Evolutionary conservation across 1,140 invertebrate genomes (phyloP).

Genomic region (Drosophila melanogaster): Release_6_plus_ISO1_MT NT_033779.5:16091001-16091500

Average conservation of each 20-base stretch:
- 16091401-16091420: neutral
- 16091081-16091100: neutral
- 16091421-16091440: neutral
- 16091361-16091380: too few species aligned
- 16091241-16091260: too few species aligned
- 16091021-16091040: constrained; percentile 16
- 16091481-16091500: constrained; percentile 9
- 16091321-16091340: too few species aligned
- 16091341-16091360: too few species aligned
- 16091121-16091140: neutral
- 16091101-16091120: neutral
- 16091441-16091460: neutral
- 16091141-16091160: too few species aligned
- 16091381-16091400: neutral
- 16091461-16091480: neutral
- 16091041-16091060: neutral
- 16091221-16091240: too few species aligned
- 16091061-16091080: constrained; percentile 15
- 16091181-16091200: too few species aligned
- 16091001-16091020: constrained; percentile 18
- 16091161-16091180: too few species aligned
- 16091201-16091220: too few species aligned
- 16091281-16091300: too few species aligned
- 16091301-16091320: too few species aligned
- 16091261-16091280: too few species aligned